Evolutionary conservation across 2,888 invertebrate species (phyloP), one percentile per base, ranked within the genome.

Genomic region (Drosophila atripex): DNA sequence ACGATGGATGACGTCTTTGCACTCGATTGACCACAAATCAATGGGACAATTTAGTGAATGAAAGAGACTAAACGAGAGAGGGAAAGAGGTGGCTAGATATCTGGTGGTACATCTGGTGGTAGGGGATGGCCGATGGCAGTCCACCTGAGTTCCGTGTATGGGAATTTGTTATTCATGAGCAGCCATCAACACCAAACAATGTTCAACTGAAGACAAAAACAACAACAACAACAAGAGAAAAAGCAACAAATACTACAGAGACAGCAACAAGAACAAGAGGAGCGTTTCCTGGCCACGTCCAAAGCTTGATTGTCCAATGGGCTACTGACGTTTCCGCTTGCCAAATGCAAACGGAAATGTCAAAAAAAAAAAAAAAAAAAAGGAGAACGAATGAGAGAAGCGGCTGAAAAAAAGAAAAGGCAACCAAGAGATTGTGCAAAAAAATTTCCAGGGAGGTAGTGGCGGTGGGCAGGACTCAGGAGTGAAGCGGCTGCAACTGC

Each of bases 311-410:
- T 86, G 78, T 82, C 76, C 82, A 83, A 71, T 79, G 83, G 79
- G 66, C 64, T 61, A 73, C 86, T 76, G 80, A 86, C 83, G 75
- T 83, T 83, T 83, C 86, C 82, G 82, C 75, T 83, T 83, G 82
- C 86, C 86, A 86, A 86, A 83, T 86, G 78, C 82, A 83, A 83
- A 83, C 83, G 82, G 86, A 83, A 83, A 86, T 86, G 82, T 83
- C 86, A 72, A 80, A 76, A 72, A n/a, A 72, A 80, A 76, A 72
- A 72, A 80, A 76, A 72, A n/a, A n/a, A n/a, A 66, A 79, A 65
- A 72, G 55, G 43, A 45, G 38, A 53, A 4, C 18, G 8, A 45
- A 6, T 46, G 9, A 16, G 18, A 46, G 14, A 21, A 12, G 38
- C 35, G 38, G 9, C 9, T 28, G 8, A 28, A 28, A 28, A 25